phyloP scores from a whole-genome alignment of 2,888 invertebrate species.

The Cataglyphis livida region DNA sequence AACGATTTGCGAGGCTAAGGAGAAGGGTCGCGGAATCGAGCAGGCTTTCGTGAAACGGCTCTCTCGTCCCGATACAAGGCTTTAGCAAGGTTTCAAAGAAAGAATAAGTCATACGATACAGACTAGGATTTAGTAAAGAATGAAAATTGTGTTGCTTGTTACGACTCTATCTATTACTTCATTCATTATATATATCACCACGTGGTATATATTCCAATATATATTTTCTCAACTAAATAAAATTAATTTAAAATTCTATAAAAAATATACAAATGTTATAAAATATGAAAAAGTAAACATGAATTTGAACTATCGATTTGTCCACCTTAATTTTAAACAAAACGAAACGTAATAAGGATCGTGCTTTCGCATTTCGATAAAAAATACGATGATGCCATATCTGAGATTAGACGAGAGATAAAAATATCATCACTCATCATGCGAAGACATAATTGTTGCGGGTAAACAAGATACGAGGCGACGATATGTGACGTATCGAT shows the following conservation, averaged over 20 bases:
- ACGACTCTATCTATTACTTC: background rate
- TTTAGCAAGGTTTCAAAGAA: constrained; percentile 45
- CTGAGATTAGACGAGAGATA: constrained; percentile 44
- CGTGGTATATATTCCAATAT: background rate
- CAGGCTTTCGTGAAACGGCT: constrained; percentile 56
- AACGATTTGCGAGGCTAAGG: constrained; percentile 73
- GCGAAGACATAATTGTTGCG: constrained; percentile 57
- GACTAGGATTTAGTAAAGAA: constrained; percentile 28
- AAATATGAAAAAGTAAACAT: background rate
- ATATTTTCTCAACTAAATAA: background rate
- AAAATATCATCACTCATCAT: constrained; percentile 39
- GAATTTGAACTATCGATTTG: background rate
- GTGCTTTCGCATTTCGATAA: constrained; percentile 24
- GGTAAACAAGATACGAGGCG: constrained; percentile 59
- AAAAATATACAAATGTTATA: background rate
- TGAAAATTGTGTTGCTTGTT: constrained; percentile 18
- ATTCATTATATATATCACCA: constrained; percentile 5
- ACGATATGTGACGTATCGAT: constrained; percentile 62
- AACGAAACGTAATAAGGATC: background rate
- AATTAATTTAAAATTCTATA: background rate
- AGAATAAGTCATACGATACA: constrained; percentile 44
- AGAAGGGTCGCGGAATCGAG: constrained; percentile 49
- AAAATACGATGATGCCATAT: constrained; percentile 28
- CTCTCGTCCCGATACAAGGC: constrained; percentile 55
- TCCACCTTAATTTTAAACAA: background rate